Percentiles rank a stretch among this genome's conserved stretches.
Conservation (phyloP, 2,888 invertebrate genomes). For the Cephonodes hylas region DNA sequence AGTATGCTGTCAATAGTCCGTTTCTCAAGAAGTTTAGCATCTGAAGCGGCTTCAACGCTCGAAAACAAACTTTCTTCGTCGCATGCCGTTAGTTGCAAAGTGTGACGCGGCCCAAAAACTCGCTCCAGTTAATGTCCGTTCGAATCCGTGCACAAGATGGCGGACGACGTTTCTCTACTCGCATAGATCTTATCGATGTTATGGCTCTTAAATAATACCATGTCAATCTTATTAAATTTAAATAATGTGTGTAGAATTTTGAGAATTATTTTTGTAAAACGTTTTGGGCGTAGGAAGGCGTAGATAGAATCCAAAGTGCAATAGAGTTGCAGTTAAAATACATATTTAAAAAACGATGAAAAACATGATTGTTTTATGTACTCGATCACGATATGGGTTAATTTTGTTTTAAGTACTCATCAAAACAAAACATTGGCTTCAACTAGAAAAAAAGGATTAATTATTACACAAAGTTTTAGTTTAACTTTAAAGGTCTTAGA, state of each 20-base stretch:
- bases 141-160: conserved; percentile 16
- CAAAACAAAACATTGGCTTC: too few species aligned
- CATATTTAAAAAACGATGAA: too few species aligned
- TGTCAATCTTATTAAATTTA: background rate
- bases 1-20: too few species aligned
- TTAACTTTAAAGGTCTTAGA: too few species aligned
- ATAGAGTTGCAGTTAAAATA: too few species aligned
- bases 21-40: background rate
- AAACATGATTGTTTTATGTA: too few species aligned
- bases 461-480: too few species aligned
- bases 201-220: background rate
- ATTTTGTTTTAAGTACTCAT: too few species aligned
- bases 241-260: background rate
- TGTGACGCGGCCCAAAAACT: conserved; percentile 59
- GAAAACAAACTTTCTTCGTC: conserved; percentile 51
- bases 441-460: too few species aligned
- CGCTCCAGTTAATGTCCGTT: conserved; percentile 44
- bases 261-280: background rate
- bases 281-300: too few species aligned
- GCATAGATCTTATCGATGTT: conserved; percentile 1
- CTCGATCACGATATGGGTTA: too few species aligned
- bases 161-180: conserved; percentile 10
- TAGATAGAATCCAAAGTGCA: too few species aligned
- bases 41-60: background rate
- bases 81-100: conserved; percentile 43